Percentiles rank a stretch among this genome's conserved stretches.
phyloP scores from a whole-genome alignment of 2,888 invertebrate genomes.

The Girardia tigrina region DNA sequence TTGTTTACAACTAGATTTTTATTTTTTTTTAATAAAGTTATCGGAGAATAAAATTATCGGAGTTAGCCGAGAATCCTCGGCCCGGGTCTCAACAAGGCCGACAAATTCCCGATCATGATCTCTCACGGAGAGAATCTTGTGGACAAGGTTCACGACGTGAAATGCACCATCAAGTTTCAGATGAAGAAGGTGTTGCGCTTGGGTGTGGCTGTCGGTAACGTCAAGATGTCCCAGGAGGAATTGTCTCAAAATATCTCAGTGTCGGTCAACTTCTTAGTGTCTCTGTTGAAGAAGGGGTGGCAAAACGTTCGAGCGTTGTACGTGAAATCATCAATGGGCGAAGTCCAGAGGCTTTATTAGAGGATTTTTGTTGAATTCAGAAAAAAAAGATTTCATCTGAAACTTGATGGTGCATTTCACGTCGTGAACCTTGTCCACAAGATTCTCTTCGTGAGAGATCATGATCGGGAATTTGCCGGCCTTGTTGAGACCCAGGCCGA shows the following conservation, averaged over 20 bases:
- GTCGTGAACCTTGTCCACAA: too few relatives aligned
- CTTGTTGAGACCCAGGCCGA: too few relatives aligned
- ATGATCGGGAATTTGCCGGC: too few relatives aligned
- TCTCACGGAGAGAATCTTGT: conserved; percentile 91
- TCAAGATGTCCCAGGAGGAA: conserved; percentile 85
- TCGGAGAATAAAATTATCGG: too few relatives aligned
- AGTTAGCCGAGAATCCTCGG: conserved; percentile 64
- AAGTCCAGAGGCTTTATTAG: conserved; percentile 89
- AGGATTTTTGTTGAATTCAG: too few relatives aligned
- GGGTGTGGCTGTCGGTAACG: conserved; percentile 93
- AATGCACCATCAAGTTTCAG: conserved; percentile 98
- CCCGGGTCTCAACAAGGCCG: conserved; percentile 97
- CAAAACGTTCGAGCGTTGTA: conserved; percentile 95
- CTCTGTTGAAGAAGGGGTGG: conserved; percentile 98
- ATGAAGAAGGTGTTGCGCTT: conserved; percentile 99
- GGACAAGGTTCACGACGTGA: conserved; percentile 89
- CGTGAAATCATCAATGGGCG: conserved; percentile 97
- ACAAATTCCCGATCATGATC: conserved; percentile 95
- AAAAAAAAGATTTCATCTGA: too few relatives aligned
- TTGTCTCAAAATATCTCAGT: conserved; percentile 88
- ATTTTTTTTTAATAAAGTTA: too few relatives aligned
- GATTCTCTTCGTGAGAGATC: too few relatives aligned
- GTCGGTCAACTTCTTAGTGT: conserved; percentile 94
- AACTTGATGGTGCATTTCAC: too few relatives aligned
- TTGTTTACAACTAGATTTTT: too few relatives aligned